phyloP scores from a whole-genome alignment of 2,797 vertebrate species.

The Synaphobranchus kaupii region DNA sequence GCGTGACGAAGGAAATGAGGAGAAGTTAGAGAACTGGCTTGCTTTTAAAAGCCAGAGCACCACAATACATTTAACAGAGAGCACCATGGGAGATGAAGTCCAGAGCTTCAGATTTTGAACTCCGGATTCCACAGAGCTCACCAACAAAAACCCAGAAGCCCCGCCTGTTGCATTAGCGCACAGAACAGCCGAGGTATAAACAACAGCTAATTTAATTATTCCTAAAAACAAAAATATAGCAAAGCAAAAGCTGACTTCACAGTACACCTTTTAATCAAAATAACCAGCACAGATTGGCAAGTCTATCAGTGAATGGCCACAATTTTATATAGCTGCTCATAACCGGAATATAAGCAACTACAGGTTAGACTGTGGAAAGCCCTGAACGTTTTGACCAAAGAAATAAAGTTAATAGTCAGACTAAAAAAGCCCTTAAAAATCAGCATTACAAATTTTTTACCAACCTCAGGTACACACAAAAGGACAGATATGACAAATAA shows the following conservation, averaged over 20 bases:
- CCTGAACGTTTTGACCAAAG: neutral
- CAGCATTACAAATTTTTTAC: neutral
- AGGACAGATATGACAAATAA: neutral
- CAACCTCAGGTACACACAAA: neutral
- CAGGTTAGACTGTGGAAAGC: neutral
- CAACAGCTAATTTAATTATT: neutral
- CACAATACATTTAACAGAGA: neutral
- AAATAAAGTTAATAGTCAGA: neutral
- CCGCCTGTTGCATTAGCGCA: neutral
- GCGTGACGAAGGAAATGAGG: constrained; percentile 34
- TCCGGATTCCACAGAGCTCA: neutral
- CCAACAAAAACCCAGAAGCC: neutral
- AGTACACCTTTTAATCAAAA: neutral
- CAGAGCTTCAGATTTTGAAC: neutral
- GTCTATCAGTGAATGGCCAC: neutral
- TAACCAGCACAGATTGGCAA: neutral
- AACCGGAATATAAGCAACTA: neutral
- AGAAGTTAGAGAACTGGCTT: neutral
- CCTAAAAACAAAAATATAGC: neutral
- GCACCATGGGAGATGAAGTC: neutral
- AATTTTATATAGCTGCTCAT: neutral
- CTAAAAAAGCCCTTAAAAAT: neutral
- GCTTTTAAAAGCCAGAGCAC: neutral
- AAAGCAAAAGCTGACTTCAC: neutral
- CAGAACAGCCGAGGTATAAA: neutral